These are phyloP conservation scores for Puffinus mauretanicus DNA, from an alignment of 2,113 vertebrate species.

Conservation along the genomic window DNA sequence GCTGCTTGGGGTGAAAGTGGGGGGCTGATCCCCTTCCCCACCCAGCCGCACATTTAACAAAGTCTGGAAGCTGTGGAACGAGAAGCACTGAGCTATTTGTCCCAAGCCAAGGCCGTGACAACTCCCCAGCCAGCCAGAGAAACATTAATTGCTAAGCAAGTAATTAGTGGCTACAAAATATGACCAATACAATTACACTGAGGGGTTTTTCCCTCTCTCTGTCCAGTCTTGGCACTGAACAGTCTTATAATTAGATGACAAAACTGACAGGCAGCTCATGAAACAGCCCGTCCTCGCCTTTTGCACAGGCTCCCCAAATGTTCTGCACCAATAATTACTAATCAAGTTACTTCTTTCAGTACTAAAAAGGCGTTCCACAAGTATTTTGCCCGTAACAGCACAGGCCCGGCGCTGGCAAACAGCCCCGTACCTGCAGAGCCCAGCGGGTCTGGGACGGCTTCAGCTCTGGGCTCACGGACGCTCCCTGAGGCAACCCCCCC, in stretches of 20 bases:
- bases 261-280: conserved; percentile 73
- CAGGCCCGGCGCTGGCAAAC: neutral
- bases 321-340: conserved; percentile 72
- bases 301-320: conserved; percentile 62
- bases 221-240: neutral
- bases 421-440: neutral
- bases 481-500: neutral
- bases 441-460: neutral
- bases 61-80: neutral
- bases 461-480: neutral
- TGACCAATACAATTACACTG: conserved; percentile 16
- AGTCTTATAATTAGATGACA: conserved; percentile 83
- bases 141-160: conserved; percentile 38
- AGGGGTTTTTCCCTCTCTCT: neutral
- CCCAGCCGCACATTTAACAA: neutral
- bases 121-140: conserved; percentile 8
- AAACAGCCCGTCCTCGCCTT: conserved; percentile 68
- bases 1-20: neutral
- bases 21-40: neutral
- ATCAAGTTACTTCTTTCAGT: conserved; percentile 50
- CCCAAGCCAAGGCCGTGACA: neutral
- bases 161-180: conserved; percentile 54
- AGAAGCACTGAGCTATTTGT: neutral
- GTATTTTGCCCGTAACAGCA: neutral
- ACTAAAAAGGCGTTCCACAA: neutral